Percentiles rank a stretch among this genome's conserved stretches.
phyloP scores from a whole-genome alignment of 2,888 invertebrate genomes.

The Ophion ellenae region DNA sequence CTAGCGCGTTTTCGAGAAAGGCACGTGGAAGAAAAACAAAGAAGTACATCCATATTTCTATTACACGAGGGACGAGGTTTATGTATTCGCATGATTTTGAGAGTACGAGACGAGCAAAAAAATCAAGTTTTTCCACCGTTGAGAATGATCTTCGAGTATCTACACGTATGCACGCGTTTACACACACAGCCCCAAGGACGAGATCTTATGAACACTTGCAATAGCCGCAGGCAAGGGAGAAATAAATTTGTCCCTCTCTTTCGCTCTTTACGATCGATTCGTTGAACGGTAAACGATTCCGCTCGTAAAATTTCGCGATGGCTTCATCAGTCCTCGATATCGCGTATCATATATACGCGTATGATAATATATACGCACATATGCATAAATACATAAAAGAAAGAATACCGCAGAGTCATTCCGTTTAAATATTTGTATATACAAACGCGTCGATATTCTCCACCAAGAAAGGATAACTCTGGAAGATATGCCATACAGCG shows the following conservation, averaged over 20 bases:
- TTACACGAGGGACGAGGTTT: background rate
- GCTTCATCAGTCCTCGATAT: conserved; percentile 50
- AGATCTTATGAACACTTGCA: conserved; percentile 37
- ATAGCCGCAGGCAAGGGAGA: conserved; percentile 1
- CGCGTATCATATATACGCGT: conserved; percentile 7
- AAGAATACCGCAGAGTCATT: conserved; percentile 26
- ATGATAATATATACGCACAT: conserved; percentile 21
- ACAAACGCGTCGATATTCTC: conserved; percentile 10
- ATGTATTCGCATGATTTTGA: background rate
- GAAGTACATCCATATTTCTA: background rate
- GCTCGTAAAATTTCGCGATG: conserved; percentile 48
- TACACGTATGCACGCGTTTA: background rate
- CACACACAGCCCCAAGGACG: conserved; percentile 10
- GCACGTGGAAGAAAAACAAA: background rate
- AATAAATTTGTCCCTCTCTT: background rate
- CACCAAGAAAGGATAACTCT: conserved; percentile 3
- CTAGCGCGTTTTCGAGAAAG: background rate
- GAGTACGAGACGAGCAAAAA: background rate
- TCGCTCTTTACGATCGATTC: conserved; percentile 58
- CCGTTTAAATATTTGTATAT: background rate
- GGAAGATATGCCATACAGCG: background rate
- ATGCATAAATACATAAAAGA: conserved; percentile 9
- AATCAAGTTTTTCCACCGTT: background rate
- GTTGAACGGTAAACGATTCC: conserved; percentile 59
- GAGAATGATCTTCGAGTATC: too few species aligned